Evolutionary conservation across 2,797 vertebrate species (phyloP), one percentile per base, ranked within the genome.

Genomic region (Arnoldichthys spilopterus): DNA sequence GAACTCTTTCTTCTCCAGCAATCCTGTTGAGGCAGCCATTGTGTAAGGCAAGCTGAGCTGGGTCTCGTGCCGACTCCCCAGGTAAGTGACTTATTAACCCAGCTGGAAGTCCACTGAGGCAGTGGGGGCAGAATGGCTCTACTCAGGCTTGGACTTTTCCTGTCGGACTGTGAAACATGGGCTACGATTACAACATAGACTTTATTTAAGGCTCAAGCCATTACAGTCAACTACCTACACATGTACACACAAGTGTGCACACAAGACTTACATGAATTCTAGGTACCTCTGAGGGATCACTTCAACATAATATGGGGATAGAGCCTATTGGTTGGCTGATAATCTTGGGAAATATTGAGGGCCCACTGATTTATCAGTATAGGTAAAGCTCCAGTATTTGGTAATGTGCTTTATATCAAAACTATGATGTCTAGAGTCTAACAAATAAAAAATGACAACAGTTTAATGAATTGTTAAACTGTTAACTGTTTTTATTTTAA

Each of bases 41-140:
- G 49, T 79, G 67, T 72, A 71, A 26, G 43, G 59, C 32, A 30
- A 37, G 77, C 53, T 51, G 70, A 76, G 45, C 72, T 20, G 28
- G 66, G 45, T 76, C 54, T 84, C 56, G 54, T 79, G 76, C 69
- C 69, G 78, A 77, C 67, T 72, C 77, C 70, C 70, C 71, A 75
- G 77, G 80, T 82, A 74, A 74, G 43, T 51, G 34, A 80, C 56
- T 77, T 62, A 71, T 82, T 84, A 84, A 74, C 66, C 66, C 68
- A 68, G 81, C 77, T 83, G 77, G 68, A 68, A 16, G 58, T 49
- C 22, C 32, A 24, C 7, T 40, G 47, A 77, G 32, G 32, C 54
- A 62, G 22, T 22, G 28, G 74, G 62, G 69, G 34, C 49, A 63
- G 67, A 59, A 75, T 59, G 59, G 54, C 18, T 72, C 4, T 1